Evolutionary conservation across 92 coral and sea anemone species (phyloP).

Genomic region (Palythoa grandis): DNA sequence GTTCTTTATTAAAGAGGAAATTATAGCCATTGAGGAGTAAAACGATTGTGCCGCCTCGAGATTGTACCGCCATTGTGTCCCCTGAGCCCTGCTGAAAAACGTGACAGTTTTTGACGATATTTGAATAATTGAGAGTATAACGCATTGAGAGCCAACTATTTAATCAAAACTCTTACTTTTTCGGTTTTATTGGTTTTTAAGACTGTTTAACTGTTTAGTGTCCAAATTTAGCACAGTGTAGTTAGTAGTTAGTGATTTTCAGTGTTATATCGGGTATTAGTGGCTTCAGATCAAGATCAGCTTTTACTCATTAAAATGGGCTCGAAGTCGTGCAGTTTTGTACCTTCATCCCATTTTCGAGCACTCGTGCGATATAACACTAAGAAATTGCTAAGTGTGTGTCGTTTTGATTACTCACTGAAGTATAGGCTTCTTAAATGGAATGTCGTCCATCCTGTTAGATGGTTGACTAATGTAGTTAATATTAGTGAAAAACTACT

Average conservation of each 20-base stretch:
- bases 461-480: conserved; percentile 45
- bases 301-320: conserved; percentile 18
- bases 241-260: not conserved
- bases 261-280: conserved; percentile 2
- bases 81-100: conserved; percentile 9
- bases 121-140: not conserved
- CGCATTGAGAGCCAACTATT: conserved; percentile 11
- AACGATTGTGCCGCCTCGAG: conserved; percentile 1
- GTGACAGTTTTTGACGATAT: not conserved
- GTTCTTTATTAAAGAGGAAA: conserved; percentile 99
- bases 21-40: conserved; percentile 85
- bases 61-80: conserved; percentile 69
- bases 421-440: conserved; percentile 42
- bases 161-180: conserved; percentile 17
- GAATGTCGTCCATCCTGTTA: conserved; percentile 32
- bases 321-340: conserved; percentile 27
- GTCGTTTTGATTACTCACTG: conserved; percentile 34
- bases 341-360: conserved; percentile 39
- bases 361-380: conserved; percentile 30
- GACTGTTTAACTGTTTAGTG: conserved; percentile 5
- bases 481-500: conserved; percentile 20
- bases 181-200: conserved; percentile 25
- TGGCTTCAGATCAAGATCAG: not conserved
- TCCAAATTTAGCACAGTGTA: not conserved
- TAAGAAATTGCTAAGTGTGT: conserved; percentile 23